These are phyloP conservation scores for Cyphomyrus discorhynchus DNA, from an alignment of 2,113 vertebrate species.

Conservation along the genomic window DNA sequence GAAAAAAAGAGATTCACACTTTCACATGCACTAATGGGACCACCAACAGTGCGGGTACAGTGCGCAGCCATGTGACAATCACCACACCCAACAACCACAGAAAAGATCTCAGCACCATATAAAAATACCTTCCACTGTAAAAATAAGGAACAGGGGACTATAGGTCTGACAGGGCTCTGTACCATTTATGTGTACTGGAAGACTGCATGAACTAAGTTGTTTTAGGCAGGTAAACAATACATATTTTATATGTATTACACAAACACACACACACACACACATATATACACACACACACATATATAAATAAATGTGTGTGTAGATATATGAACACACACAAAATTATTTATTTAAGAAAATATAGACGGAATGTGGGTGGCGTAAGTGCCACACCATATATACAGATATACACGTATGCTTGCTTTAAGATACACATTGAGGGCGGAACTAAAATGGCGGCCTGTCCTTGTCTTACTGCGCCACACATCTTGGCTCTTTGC, in stretches of 20 bases:
- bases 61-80: neutral
- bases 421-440: neutral
- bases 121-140: neutral
- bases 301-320: neutral
- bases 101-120: neutral
- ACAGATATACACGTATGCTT: neutral
- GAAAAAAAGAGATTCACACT: neutral
- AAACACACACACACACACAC: no score
- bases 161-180: neutral
- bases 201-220: neutral
- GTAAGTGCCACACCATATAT: neutral
- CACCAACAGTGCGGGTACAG: neutral
- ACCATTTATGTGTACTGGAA: neutral
- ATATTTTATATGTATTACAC: no score
- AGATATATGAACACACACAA: neutral
- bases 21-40: neutral
- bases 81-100: neutral
- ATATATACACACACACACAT: no score
- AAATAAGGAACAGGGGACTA: neutral
- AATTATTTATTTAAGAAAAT: neutral
- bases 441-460: constrained; percentile 20
- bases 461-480: constrained; percentile 9
- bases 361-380: neutral
- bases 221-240: neutral
- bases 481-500: constrained; percentile 16